Evolutionary conservation across 2,888 invertebrate genomes (phyloP), one percentile per base, ranked within the genome.

Genomic region (Agriopis marginaria): DNA sequence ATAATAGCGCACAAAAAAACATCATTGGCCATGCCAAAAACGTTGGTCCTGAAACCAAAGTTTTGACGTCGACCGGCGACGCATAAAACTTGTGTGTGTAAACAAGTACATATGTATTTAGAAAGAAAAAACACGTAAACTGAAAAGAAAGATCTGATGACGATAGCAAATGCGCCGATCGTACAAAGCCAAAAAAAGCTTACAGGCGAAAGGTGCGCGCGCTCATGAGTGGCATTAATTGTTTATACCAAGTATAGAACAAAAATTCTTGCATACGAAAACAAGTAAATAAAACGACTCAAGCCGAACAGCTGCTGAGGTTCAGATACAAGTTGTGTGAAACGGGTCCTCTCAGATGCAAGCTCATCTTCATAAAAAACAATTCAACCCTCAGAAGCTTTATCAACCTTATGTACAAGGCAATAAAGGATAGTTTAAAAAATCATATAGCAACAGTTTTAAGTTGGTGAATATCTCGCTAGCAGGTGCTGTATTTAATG

Each of bases 291-390:
- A 85, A 86, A 86, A 88, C 83, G 86, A 85, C 84, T 76, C 74
- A 72, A 79, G 73, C 74, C 68, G 55, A 77, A 81, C 90, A 89
- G 86, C 89, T 89, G 89, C 86, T 83, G 73, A 79, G 78, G 81
- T 79, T 84, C 85, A 80, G 85, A 83, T 86, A 84, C 83, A 82
- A 82, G 85, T 85, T 82, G 85, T 85, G 14, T 1, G 8, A 83
- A 85, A 83, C 80, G 63, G 78, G 80, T 75, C 79, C 74, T 75
- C 74, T 75, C 75, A 76, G 81, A 86, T 83, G 86, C 82, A 81
- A 75, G 81, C 83, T 82, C 83, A 85, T 85, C 82, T 81, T 78
- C 44, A 45, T 39, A 77, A 44, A n/a, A 50, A 23, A 44, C 55
- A 49, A 59, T 23, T 32, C n/a, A 49, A 50, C 32, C n/a, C 63